Evolutionary conservation across 1,140 invertebrate species (phyloP).

Genomic region (Heliconius hermathena): DNA sequence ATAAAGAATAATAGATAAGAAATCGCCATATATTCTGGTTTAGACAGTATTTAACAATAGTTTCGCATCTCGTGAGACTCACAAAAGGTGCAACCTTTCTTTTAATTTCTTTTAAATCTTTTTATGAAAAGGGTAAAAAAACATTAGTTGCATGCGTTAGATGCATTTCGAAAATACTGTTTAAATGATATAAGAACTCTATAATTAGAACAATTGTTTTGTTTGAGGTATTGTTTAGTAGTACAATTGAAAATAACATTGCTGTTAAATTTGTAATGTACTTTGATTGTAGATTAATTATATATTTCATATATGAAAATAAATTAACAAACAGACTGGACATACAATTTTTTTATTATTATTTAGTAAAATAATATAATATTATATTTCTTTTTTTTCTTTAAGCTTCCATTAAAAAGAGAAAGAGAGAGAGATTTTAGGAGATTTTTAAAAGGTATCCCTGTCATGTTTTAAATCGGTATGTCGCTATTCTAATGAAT

Average conservation of each 20-base stretch:
- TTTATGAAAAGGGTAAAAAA: background rate
- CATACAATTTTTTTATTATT: too few relatives aligned
- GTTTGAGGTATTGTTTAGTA: background rate
- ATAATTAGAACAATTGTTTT: background rate
- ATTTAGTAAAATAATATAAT: too few relatives aligned
- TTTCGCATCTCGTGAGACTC: background rate
- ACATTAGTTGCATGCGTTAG: background rate
- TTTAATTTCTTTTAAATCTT: background rate
- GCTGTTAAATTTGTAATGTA: background rate
- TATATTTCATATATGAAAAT: background rate
- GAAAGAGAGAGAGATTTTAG: too few relatives aligned
- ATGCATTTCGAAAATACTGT: background rate
- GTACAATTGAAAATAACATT: background rate
- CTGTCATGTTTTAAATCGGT: too few relatives aligned
- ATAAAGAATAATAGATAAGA: background rate
- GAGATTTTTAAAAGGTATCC: too few relatives aligned
- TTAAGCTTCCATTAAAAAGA: too few relatives aligned
- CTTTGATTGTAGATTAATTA: background rate
- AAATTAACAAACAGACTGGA: background rate
- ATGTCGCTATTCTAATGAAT: too few relatives aligned
- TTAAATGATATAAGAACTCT: background rate
- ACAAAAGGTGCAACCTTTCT: background rate
- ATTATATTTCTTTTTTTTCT: too few relatives aligned
- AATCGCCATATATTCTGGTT: background rate
- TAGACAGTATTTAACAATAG: constrained; percentile 8